A percentile compares a stretch with the other conserved stretches of the same genome.
Evolutionary conservation across 1,140 invertebrate species (phyloP).

Genomic region (Leptopilina boulardi): DNA sequence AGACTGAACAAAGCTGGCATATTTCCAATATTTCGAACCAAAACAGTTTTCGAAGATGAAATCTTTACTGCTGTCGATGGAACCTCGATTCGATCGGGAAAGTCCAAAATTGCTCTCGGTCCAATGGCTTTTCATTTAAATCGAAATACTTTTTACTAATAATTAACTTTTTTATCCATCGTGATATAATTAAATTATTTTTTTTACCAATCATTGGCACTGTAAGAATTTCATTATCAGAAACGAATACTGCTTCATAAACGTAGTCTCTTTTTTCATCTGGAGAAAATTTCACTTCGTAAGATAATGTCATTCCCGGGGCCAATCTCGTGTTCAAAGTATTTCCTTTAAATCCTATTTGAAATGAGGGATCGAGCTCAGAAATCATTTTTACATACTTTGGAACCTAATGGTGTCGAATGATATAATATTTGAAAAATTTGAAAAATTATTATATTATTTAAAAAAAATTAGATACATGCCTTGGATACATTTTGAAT

Average conservation of each 20-base stretch:
- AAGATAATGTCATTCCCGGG: slow-evolving; percentile 67
- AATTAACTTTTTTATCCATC: too few relatives aligned
- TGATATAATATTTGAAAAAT: too few relatives aligned
- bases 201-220: slow-evolving; percentile 65
- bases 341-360: slow-evolving; percentile 58
- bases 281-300: slow-evolving; percentile 67
- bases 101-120: slow-evolving; percentile 70
- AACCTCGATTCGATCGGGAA: slow-evolving; percentile 74
- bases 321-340: slow-evolving; percentile 63
- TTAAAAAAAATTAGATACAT: slow-evolving; percentile 41
- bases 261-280: slow-evolving; percentile 65
- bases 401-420: slow-evolving; percentile 53
- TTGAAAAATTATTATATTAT: background rate
- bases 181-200: background rate
- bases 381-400: slow-evolving; percentile 57
- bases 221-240: slow-evolving; percentile 58
- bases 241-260: slow-evolving; percentile 62
- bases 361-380: slow-evolving; percentile 62
- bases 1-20: slow-evolving; percentile 64
- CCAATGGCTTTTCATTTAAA: slow-evolving; percentile 65
- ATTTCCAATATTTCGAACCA: slow-evolving; percentile 71
- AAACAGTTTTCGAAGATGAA: slow-evolving; percentile 61
- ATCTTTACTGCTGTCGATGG: slow-evolving; percentile 71
- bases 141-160: background rate
- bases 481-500: slow-evolving; percentile 71